A percentile compares a stretch with the other conserved stretches of the same genome.
Conservation (phyloP, 1,140 invertebrate species). For the Nomia melanderi region DNA sequence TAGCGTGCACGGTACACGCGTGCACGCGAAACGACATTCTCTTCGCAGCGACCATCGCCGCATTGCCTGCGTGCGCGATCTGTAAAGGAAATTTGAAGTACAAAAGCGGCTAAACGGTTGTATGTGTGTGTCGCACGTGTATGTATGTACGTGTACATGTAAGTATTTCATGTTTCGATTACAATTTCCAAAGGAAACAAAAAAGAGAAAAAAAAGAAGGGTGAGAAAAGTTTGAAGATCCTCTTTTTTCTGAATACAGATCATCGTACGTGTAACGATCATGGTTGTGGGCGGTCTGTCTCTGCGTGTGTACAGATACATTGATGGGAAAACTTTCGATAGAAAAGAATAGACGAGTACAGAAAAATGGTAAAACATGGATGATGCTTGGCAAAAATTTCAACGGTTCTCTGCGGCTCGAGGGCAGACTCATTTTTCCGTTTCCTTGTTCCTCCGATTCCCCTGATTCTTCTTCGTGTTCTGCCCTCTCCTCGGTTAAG, state of each 20-base stretch:
- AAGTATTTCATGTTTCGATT: no score
- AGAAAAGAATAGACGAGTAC: constrained; percentile 28
- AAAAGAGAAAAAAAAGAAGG: no score
- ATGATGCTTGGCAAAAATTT: constrained; percentile 15
- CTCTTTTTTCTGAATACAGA: background rate
- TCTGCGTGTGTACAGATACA: constrained; percentile 14
- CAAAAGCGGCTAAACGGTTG: constrained; percentile 32
- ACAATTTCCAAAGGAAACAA: no score
- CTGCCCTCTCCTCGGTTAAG: no score
- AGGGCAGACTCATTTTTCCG: background rate
- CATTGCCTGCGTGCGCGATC: background rate
- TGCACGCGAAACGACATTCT: constrained; percentile 39
- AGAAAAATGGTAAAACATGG: constrained; percentile 12
- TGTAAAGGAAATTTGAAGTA: background rate
- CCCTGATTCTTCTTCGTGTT: no score
- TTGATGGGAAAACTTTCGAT: background rate
- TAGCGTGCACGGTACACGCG: constrained; percentile 57
- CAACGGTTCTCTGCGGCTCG: background rate
- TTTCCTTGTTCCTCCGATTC: no score
- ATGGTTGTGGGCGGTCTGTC: background rate
- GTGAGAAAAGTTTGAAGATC: no score
- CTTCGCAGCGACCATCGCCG: constrained; percentile 28
- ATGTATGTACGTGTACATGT: background rate
- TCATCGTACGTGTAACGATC: constrained; percentile 3
- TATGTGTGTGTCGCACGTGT: background rate